These are phyloP conservation scores for Pyxicephalus adspersus DNA, from an alignment of 2,113 vertebrate genomes.

Conservation along the genomic window DNA sequence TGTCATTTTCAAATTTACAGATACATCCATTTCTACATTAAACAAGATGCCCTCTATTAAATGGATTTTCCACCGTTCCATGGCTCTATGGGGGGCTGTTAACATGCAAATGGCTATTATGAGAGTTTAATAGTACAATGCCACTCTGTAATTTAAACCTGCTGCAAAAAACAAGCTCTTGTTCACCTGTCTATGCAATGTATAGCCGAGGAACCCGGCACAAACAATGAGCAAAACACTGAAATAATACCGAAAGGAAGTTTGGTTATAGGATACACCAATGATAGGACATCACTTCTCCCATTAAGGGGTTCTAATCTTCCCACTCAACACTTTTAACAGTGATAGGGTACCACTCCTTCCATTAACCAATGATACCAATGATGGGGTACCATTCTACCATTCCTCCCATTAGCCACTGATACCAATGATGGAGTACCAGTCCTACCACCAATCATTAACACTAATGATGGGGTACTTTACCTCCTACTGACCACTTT, in stretches of 20 bases:
- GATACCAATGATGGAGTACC: too few relatives aligned
- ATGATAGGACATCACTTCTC: too few relatives aligned
- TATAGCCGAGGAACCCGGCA: slow-evolving; percentile 6
- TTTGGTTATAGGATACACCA: not conserved
- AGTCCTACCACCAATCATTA: too few relatives aligned
- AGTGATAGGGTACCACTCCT: too few relatives aligned
- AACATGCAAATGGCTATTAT: slow-evolving; percentile 36
- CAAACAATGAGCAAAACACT: not conserved
- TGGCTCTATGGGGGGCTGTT: slow-evolving; percentile 26
- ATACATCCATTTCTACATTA: slow-evolving; percentile 5
- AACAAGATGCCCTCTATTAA: slow-evolving; percentile 36
- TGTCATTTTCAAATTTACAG: slow-evolving; percentile 20
- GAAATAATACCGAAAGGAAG: not conserved
- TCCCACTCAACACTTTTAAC: too few relatives aligned
- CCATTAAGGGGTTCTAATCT: too few relatives aligned
- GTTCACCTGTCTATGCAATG: slow-evolving; percentile 14
- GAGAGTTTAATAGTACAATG: not conserved
- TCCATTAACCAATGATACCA: too few relatives aligned
- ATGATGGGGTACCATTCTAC: too few relatives aligned
- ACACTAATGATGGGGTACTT: too few relatives aligned
- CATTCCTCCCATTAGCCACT: too few relatives aligned
- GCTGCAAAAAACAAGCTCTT: not conserved
- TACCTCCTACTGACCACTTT: too few relatives aligned
- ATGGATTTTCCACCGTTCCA: slow-evolving; percentile 13
- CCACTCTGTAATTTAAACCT: slow-evolving; percentile 9